Conservation (phyloP, 2,797 vertebrate species). For the Pteropus rufus region DNA sequence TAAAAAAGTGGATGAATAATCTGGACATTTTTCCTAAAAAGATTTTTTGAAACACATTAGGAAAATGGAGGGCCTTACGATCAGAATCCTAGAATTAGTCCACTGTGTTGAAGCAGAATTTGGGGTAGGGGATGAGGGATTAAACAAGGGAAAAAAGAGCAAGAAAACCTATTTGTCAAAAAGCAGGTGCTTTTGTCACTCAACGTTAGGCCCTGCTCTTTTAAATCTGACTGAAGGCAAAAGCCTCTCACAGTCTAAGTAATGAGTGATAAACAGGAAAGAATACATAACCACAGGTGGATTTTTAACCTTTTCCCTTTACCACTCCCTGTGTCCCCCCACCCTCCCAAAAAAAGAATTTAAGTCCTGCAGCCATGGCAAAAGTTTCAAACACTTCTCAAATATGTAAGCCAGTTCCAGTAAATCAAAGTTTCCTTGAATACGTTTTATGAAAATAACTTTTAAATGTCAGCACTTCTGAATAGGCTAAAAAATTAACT, state of each 20-base stretch:
- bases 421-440: slow-evolving; percentile 84
- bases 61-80: slow-evolving; percentile 81
- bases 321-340: slow-evolving; percentile 72
- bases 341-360: slow-evolving; percentile 80
- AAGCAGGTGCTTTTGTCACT: slow-evolving; percentile 81
- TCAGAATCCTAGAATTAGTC: slow-evolving; percentile 84
- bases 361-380: slow-evolving; percentile 91
- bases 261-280: slow-evolving; percentile 80
- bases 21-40: slow-evolving; percentile 84
- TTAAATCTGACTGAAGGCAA: slow-evolving; percentile 84
- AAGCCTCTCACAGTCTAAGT: slow-evolving; percentile 86
- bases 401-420: slow-evolving; percentile 86
- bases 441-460: slow-evolving; percentile 85
- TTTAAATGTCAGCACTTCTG: slow-evolving; percentile 85
- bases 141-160: slow-evolving; percentile 75
- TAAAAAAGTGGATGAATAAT: slow-evolving; percentile 84
- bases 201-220: slow-evolving; percentile 83
- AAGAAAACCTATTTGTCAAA: slow-evolving; percentile 83
- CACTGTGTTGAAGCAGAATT: slow-evolving; percentile 77
- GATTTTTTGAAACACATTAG: slow-evolving; percentile 78
- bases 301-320: slow-evolving; percentile 51
- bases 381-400: slow-evolving; percentile 90
- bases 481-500: slow-evolving; percentile 85
- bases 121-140: slow-evolving; percentile 60
- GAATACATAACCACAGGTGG: slow-evolving; percentile 80